Conservation (phyloP, 2,797 vertebrate genomes). For the Silurus aristotelis region DNA sequence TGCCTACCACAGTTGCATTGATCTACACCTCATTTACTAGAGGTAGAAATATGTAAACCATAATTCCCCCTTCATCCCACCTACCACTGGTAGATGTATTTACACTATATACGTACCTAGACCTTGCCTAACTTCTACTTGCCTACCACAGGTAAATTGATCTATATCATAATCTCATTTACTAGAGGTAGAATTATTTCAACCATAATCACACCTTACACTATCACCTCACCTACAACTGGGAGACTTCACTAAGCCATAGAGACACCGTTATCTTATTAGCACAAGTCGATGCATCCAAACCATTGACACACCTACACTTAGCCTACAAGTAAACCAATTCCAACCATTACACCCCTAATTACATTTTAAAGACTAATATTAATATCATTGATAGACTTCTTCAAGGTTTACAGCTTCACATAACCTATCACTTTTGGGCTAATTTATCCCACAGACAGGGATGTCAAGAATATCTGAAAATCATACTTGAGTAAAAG, state of each 20-base stretch:
- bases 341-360: background rate
- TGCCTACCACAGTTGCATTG: too few species aligned
- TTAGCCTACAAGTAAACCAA: background rate
- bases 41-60: too few species aligned
- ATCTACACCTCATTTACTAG: too few species aligned
- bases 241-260: background rate
- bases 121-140: too few species aligned
- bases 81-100: too few species aligned
- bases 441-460: background rate
- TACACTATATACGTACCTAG: too few species aligned
- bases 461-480: too few species aligned
- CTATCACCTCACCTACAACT: background rate
- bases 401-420: background rate
- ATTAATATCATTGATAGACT: slow-evolving; percentile 47
- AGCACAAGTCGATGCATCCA: background rate
- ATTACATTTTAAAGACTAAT: background rate
- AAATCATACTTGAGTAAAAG: too few species aligned
- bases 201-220: background rate
- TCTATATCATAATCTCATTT: background rate
- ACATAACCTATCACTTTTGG: background rate
- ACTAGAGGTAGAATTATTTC: background rate
- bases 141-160: background rate
- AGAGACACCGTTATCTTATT: background rate
- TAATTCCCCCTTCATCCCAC: too few species aligned
- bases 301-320: background rate